Percentiles rank a stretch among this genome's conserved stretches.
These are phyloP conservation scores for Podotricha telesiphe DNA, from an alignment of 2,888 invertebrate species.

Conservation along the genomic window DNA sequence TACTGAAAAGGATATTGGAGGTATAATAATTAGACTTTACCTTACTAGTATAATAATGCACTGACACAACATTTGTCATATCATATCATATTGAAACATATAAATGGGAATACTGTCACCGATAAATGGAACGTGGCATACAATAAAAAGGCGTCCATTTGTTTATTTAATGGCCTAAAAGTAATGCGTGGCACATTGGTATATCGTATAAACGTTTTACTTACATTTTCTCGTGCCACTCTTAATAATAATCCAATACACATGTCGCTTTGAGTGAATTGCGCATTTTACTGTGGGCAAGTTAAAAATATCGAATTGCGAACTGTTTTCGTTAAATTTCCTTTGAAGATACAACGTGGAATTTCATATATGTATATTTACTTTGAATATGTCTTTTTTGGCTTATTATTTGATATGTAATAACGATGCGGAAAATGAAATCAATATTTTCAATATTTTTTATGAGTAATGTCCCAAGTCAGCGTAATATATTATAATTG, in stretches of 20 bases:
- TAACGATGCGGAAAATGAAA: not conserved
- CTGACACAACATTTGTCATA: not conserved
- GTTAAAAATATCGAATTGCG: constrained; percentile 11
- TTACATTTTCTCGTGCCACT: constrained; percentile 17
- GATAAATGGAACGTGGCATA: constrained; percentile 12
- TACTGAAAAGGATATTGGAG: not conserved
- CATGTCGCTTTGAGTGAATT: constrained; percentile 15
- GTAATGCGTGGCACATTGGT: constrained; percentile 15
- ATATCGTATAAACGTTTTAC: constrained; percentile 19
- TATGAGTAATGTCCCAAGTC: no score
- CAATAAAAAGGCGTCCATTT: constrained; percentile 21
- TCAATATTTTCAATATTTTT: not conserved
- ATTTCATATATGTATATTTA: not conserved
- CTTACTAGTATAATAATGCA: not conserved
- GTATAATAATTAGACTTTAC: not conserved
- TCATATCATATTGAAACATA: not conserved
- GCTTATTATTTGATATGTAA: constrained; percentile 1
- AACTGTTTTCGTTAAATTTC: constrained; percentile 12
- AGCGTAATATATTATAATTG: not conserved
- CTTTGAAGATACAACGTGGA: not conserved
- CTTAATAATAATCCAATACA: constrained; percentile 24
- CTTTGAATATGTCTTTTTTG: not conserved
- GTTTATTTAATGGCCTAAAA: constrained; percentile 17
- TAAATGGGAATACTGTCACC: constrained; percentile 3
- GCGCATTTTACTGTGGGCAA: not conserved